phyloP scores from a whole-genome alignment of 2,113 vertebrate genomes.

The Pachypanchax playfairii region DNA sequence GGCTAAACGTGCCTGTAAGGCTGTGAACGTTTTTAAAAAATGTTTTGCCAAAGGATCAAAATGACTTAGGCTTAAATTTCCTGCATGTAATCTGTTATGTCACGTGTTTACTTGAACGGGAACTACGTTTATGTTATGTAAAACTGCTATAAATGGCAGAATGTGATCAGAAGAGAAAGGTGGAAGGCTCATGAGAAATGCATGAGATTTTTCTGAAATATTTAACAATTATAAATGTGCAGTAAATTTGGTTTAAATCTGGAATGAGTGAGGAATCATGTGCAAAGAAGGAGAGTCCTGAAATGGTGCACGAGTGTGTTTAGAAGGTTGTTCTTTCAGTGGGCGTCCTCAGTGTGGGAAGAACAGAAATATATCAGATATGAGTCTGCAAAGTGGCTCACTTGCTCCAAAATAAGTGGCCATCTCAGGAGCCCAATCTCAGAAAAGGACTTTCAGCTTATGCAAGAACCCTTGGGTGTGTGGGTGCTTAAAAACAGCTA shows the following conservation, averaged over 20 bases:
- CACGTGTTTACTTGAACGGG: conserved; percentile 31
- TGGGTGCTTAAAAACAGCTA: conserved; percentile 10
- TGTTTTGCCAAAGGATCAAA: conserved; percentile 14
- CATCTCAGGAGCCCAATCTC: conserved; percentile 1
- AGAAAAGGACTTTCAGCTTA: conserved; percentile 16
- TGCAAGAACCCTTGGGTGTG: conserved; percentile 24
- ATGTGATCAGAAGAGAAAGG: conserved; percentile 56
- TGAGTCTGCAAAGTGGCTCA: conserved; percentile 21
- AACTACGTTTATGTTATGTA: conserved; percentile 61
- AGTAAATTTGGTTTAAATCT: conserved; percentile 56
- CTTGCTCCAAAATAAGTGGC: conserved; percentile 16
- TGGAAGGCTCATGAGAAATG: conserved; percentile 71
- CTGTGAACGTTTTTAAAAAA: not conserved
- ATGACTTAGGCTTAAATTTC: conserved; percentile 37
- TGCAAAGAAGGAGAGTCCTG: conserved; percentile 7
- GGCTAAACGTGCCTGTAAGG: conserved; percentile 28
- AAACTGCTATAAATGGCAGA: conserved; percentile 56
- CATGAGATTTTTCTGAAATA: conserved; percentile 66
- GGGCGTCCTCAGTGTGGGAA: conserved; percentile 5
- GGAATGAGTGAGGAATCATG: not conserved
- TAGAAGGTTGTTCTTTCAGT: not conserved
- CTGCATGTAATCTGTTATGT: conserved; percentile 33
- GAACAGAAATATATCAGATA: conserved; percentile 16
- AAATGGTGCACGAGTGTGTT: not conserved
- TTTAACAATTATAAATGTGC: conserved; percentile 71